These are phyloP conservation scores for Lithophane leautieri DNA, from an alignment of 2,888 invertebrate genomes.

Conservation along the genomic window DNA sequence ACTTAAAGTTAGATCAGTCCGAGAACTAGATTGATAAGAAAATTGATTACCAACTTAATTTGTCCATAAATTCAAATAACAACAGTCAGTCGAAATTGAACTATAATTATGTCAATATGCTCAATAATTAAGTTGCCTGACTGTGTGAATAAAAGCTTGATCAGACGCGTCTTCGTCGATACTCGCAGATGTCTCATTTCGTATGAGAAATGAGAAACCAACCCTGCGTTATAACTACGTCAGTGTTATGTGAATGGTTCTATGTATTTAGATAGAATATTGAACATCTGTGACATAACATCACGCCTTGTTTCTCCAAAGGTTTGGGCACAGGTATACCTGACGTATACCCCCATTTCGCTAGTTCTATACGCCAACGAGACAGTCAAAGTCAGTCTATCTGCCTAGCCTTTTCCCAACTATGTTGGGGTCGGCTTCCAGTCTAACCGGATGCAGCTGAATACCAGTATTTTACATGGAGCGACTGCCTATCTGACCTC, in stretches of 20 bases:
- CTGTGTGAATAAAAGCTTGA: not conserved
- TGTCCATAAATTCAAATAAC: not conserved
- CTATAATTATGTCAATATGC: not conserved
- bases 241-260: slow-evolving; percentile 3
- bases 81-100: not conserved
- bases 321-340: no score
- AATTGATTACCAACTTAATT: not conserved
- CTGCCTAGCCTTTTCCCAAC: no score
- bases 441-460: no score
- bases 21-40: not conserved
- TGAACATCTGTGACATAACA: slow-evolving; percentile 1
- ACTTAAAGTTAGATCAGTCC: not conserved
- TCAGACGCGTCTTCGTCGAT: not conserved
- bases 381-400: no score
- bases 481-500: no score
- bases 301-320: no score
- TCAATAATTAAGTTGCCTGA: not conserved
- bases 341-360: no score
- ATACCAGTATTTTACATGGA: no score
- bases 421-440: no score
- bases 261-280: slow-evolving; percentile 1
- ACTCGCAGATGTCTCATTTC: not conserved
- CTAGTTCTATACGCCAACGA: no score
- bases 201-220: slow-evolving; percentile 20
- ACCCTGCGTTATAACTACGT: slow-evolving; percentile 25